phyloP scores from a whole-genome alignment of 1,140 invertebrate species.

The Drosophila nannoptera region DNA sequence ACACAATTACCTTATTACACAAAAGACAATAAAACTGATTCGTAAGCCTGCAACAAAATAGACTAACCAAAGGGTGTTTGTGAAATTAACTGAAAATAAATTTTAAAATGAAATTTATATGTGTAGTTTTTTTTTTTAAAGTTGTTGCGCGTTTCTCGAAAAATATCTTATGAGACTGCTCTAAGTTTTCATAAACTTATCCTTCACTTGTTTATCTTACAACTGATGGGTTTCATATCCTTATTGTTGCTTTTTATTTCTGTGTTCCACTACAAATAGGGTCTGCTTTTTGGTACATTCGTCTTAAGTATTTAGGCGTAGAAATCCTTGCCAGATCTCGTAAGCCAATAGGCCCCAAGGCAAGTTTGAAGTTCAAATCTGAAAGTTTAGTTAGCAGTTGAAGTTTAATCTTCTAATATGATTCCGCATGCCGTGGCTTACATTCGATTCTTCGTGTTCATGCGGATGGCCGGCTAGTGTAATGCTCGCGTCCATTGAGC shows the following conservation, averaged over 20 bases:
- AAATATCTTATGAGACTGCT: constrained; percentile 30
- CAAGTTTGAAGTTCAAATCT: constrained; percentile 69
- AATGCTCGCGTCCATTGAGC: constrained; percentile 55
- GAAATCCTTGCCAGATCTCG: constrained; percentile 56
- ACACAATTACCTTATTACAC: constrained; percentile 48
- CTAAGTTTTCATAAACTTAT: constrained; percentile 43
- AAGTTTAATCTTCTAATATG: neutral
- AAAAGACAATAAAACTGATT: constrained; percentile 56
- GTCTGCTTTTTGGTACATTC: constrained; percentile 66
- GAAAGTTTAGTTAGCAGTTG: neutral
- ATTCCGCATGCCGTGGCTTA: constrained; percentile 14
- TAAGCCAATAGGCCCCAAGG: constrained; percentile 60
- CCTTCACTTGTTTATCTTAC: constrained; percentile 56
- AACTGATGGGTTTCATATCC: constrained; percentile 38
- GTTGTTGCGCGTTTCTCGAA: constrained; percentile 39
- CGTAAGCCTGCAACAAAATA: constrained; percentile 36
- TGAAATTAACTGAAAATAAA: constrained; percentile 39
- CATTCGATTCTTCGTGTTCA: constrained; percentile 73
- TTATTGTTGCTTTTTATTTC: constrained; percentile 25
- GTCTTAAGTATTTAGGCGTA: constrained; percentile 70
- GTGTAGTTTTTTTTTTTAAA: constrained; percentile 1
- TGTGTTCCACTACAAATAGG: constrained; percentile 40
- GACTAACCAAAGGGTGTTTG: constrained; percentile 29
- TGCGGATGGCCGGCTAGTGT: constrained; percentile 55
- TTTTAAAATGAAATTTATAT: constrained; percentile 25